phyloP scores from a whole-genome alignment of 2,888 invertebrate species.

The Ashinkailepas kermadecensis region DNA sequence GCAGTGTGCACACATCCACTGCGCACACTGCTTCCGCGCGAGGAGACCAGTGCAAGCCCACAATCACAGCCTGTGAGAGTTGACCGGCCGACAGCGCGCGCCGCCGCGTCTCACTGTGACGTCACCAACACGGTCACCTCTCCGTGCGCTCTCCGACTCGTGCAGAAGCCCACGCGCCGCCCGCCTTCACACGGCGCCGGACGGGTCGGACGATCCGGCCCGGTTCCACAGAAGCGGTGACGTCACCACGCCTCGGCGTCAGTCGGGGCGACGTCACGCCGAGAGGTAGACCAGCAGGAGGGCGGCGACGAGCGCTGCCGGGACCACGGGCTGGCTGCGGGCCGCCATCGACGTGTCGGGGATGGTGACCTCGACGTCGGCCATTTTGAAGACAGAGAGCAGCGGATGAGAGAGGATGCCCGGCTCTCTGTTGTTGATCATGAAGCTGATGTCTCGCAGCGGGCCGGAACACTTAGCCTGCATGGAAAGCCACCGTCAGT shows the following conservation, averaged over 20 bases:
- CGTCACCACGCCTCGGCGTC: neutral
- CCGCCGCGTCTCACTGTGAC: no score
- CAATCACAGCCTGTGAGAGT: no score
- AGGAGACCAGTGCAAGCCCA: no score
- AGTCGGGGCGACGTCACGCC: neutral
- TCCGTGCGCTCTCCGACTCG: no score
- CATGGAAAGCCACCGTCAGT: neutral
- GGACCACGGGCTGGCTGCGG: neutral
- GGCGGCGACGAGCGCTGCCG: neutral
- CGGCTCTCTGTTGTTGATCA: constrained; percentile 75
- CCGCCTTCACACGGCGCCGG: no score
- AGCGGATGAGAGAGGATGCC: constrained; percentile 78
- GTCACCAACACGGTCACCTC: no score
- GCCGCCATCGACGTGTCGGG: constrained; percentile 47
- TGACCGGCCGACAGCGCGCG: no score
- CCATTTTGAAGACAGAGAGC: constrained; percentile 84
- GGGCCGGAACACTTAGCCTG: constrained; percentile 79
- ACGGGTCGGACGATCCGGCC: no score
- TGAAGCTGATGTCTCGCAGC: constrained; percentile 69
- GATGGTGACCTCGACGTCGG: constrained; percentile 79
- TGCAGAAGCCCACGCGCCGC: no score
- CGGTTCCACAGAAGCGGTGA: no score
- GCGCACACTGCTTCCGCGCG: no score
- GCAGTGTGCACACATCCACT: no score
- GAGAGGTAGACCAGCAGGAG: neutral